Evolutionary conservation across 2,888 invertebrate genomes (phyloP).

Genomic region (Caenorhabditis angaria): DNA sequence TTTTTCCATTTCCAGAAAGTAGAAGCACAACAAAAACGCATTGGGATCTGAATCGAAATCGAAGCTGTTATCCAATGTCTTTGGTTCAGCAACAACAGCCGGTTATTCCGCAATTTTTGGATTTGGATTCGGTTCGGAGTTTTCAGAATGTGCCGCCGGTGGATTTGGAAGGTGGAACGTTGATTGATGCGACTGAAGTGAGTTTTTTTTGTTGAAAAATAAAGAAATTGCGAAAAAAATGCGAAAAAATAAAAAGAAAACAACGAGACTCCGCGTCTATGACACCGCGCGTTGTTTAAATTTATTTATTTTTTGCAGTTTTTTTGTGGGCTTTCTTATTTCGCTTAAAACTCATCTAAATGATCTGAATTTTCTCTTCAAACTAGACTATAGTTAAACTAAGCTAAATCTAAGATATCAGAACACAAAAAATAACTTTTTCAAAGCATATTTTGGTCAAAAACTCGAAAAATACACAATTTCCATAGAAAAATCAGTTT

Average conservation of each 20-base stretch:
- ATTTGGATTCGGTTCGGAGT: slow-evolving; percentile 20
- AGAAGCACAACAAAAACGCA: neutral
- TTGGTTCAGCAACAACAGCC: slow-evolving; percentile 13
- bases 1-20: neutral
- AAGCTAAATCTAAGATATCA: no score
- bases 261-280: neutral
- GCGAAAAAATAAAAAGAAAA: neutral
- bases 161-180: slow-evolving; percentile 62
- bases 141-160: slow-evolving; percentile 45
- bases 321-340: neutral
- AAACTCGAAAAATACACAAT: no score
- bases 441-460: no score
- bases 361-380: no score
- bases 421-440: no score
- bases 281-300: neutral
- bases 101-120: slow-evolving; percentile 16
- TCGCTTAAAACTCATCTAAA: neutral
- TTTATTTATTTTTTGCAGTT: neutral
- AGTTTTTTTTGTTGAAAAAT: slow-evolving; percentile 1
- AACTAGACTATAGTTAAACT: no score
- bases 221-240: no score
- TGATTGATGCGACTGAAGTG: slow-evolving; percentile 11
- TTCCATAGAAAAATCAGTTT: no score
- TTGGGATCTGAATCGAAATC: neutral
- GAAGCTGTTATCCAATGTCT: neutral